Conservation (phyloP, 2,888 invertebrate genomes). For the Aporophyla nigra region DNA sequence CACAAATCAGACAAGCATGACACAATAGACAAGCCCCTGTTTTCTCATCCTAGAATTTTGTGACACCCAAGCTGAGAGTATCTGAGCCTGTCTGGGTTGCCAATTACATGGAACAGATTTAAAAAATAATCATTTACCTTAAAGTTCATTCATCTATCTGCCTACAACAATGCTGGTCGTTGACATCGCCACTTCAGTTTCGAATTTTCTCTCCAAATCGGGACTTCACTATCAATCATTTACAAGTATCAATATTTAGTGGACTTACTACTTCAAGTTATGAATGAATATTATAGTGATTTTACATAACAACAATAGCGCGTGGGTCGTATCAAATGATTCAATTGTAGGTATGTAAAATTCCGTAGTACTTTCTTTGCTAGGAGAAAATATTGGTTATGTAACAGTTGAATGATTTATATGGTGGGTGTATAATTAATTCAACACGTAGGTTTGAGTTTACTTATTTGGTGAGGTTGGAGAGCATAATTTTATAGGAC, state of each 20-base stretch:
- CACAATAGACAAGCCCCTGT: neutral
- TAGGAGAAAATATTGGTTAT: constrained; percentile 61
- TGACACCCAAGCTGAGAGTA: no score
- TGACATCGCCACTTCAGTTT: constrained; percentile 44
- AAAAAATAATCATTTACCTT: neutral
- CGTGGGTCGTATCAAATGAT: constrained; percentile 67
- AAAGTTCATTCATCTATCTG: neutral
- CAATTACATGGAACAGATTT: neutral
- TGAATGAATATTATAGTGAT: constrained; percentile 59
- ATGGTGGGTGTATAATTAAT: constrained; percentile 33
- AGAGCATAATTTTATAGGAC: neutral
- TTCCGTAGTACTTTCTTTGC: constrained; percentile 61
- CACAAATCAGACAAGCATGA: neutral
- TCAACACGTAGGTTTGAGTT: constrained; percentile 20
- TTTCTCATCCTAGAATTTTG: neutral
- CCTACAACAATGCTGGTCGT: constrained; percentile 12
- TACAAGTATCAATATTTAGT: constrained; percentile 40
- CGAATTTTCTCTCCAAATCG: constrained; percentile 57
- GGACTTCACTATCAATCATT: constrained; percentile 56
- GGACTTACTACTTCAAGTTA: constrained; percentile 54
- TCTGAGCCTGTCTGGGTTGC: neutral
- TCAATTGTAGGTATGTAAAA: constrained; percentile 62
- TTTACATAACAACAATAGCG: constrained; percentile 65
- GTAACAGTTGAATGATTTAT: constrained; percentile 48
- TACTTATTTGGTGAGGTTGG: constrained; percentile 10